Conservation (phyloP, 2,888 invertebrate species). For the Hirtodrosophila histrioides region DNA sequence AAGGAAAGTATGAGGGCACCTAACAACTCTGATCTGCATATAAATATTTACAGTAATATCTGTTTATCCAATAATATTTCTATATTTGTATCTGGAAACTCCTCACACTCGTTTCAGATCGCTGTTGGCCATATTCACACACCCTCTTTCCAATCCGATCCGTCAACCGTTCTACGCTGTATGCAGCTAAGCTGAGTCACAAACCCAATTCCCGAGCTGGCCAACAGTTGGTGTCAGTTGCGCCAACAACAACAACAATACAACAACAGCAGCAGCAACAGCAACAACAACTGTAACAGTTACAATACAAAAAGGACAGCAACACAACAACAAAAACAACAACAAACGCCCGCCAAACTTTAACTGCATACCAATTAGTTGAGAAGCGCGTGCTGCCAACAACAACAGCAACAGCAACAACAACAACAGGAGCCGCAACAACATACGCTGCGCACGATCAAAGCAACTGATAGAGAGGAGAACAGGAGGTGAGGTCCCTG, state of each 20-base stretch:
- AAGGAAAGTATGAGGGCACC: no score
- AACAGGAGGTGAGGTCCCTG: conserved; percentile 26
- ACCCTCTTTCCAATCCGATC: conserved; percentile 34
- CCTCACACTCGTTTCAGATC: conserved; percentile 21
- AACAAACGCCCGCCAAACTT: conserved; percentile 77
- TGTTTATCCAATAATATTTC: not conserved
- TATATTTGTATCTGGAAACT: not conserved
- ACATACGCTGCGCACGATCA: conserved; percentile 64
- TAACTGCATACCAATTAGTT: conserved; percentile 83
- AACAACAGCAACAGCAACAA: conserved; percentile 51
- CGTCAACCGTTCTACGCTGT: conserved; percentile 23
- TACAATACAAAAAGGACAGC: conserved; percentile 60
- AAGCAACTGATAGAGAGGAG: conserved; percentile 61
- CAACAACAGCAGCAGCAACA: conserved; percentile 40
- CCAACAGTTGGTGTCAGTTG: conserved; percentile 73
- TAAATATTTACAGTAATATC: no score
- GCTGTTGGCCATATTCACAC: conserved; percentile 20
- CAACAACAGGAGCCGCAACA: conserved; percentile 27
- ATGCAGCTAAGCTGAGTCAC: conserved; percentile 50
- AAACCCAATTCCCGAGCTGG: conserved; percentile 37
- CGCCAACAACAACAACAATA: conserved; percentile 41
- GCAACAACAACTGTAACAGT: conserved; percentile 60
- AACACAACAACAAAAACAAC: conserved; percentile 30
- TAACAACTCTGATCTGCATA: no score
- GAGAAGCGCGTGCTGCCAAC: conserved; percentile 82